A percentile compares a stretch with the other conserved stretches of the same genome.
These are phyloP conservation scores for Stictocephala bisonia DNA, from an alignment of 2,888 invertebrate genomes.

Conservation along the genomic window DNA sequence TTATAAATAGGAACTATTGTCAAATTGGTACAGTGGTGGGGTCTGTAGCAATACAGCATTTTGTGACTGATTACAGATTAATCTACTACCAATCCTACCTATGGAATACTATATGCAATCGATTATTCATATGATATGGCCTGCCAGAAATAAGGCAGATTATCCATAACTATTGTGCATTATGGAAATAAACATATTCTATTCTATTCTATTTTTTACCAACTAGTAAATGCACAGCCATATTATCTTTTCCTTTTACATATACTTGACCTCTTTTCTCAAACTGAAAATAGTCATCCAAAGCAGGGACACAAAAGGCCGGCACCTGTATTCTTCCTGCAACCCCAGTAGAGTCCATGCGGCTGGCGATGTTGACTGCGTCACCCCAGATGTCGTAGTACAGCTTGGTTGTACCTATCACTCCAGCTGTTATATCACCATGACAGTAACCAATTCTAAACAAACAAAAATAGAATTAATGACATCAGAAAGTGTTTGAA, in stretches of 20 bases:
- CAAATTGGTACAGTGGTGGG: too few relatives aligned
- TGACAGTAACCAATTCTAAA: conserved; percentile 86
- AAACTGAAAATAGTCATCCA: conserved; percentile 83
- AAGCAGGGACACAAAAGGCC: conserved; percentile 76
- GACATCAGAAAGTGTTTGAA: background rate
- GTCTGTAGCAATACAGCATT: too few relatives aligned
- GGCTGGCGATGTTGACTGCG: conserved; percentile 95
- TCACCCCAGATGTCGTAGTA: conserved; percentile 99
- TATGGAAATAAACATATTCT: too few relatives aligned
- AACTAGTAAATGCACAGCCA: conserved; percentile 86
- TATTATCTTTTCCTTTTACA: conserved; percentile 96
- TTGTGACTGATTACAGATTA: too few relatives aligned
- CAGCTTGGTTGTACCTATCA: conserved; percentile 95
- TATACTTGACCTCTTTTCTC: conserved; percentile 94
- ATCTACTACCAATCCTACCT: too few relatives aligned
- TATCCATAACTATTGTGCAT: too few relatives aligned
- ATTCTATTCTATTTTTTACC: conserved; percentile 41
- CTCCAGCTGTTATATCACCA: conserved; percentile 96
- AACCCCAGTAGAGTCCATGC: conserved; percentile 97
- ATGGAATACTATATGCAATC: too few relatives aligned
- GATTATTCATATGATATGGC: too few relatives aligned
- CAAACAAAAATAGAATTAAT: background rate
- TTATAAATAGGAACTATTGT: too few relatives aligned
- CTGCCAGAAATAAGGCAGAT: too few relatives aligned
- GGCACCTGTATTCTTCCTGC: conserved; percentile 86